These are phyloP conservation scores for Lophius americanus DNA, from an alignment of 2,797 vertebrate species.

Conservation along the genomic window DNA sequence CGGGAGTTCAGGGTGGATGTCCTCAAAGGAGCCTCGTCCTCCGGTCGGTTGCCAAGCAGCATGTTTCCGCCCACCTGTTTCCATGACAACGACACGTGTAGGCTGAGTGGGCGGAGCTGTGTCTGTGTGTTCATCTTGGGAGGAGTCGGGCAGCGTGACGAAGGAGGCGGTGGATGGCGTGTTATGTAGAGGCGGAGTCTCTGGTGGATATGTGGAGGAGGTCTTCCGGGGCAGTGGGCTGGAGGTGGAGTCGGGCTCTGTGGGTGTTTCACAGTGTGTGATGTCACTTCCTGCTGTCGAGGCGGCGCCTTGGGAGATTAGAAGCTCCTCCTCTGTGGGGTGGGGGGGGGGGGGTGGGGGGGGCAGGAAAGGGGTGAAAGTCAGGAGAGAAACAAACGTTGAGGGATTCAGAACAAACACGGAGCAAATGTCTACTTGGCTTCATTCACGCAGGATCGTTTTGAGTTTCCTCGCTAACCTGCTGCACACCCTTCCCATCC, in stretches of 20 bases:
- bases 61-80: not conserved
- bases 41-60: fast-evolving
- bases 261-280: conserved; percentile 12
- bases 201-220: not conserved
- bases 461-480: no score
- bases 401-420: no score
- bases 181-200: not conserved
- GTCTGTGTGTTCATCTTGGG: not conserved
- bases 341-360: fast-evolving
- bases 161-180: conserved; percentile 46
- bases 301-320: not conserved
- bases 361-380: not conserved
- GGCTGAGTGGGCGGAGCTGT: not conserved
- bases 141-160: conserved; percentile 58
- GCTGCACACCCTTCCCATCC: no score
- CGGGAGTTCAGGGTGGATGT: conserved; percentile 34
- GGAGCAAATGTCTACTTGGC: no score
- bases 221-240: not conserved
- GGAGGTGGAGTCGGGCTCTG: conserved; percentile 33
- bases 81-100: conserved; percentile 3
- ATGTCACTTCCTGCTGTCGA: conserved; percentile 24
- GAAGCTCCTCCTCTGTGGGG: conserved; percentile 31
- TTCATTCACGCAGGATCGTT: no score
- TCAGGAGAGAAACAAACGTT: no score
- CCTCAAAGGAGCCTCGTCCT: conserved; percentile 22